Evolutionary conservation across 2,113 vertebrate species (phyloP).

Genomic region (Seriola quinqueradiata): DNA sequence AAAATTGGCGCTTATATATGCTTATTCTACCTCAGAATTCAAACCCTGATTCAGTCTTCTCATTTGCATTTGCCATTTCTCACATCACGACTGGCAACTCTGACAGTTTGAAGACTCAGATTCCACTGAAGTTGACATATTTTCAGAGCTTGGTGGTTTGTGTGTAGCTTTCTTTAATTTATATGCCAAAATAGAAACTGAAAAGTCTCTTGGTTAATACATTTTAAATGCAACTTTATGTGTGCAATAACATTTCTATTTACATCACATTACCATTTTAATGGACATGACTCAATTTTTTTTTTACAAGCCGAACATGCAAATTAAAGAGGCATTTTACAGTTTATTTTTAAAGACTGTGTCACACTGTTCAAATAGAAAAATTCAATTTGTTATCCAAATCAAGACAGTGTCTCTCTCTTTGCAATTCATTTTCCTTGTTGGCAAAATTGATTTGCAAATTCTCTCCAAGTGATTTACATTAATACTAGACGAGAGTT

Average conservation of each 20-base stretch:
- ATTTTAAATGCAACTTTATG: neutral
- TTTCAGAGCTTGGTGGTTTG: neutral
- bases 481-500: neutral
- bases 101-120: neutral
- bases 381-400: slow-evolving; percentile 13
- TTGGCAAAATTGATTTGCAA: neutral
- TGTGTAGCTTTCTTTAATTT: neutral
- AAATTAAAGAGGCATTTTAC: neutral
- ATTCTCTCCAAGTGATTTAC: neutral
- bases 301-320: neutral
- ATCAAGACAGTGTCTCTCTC: neutral
- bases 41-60: neutral
- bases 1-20: slow-evolving; percentile 12
- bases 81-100: slow-evolving; percentile 10
- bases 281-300: neutral
- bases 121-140: too few species aligned
- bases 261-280: slow-evolving; percentile 12
- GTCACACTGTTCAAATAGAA: neutral
- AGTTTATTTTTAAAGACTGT: neutral
- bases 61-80: slow-evolving; percentile 1
- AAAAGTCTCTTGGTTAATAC: neutral
- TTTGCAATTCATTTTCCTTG: neutral
- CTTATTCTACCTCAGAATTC: neutral
- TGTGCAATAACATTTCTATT: neutral
- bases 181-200: neutral